Evolutionary conservation across 37 sponge, comb jelly and placozoan genomes (phyloP).

Genomic region (Agelas oroides): DNA sequence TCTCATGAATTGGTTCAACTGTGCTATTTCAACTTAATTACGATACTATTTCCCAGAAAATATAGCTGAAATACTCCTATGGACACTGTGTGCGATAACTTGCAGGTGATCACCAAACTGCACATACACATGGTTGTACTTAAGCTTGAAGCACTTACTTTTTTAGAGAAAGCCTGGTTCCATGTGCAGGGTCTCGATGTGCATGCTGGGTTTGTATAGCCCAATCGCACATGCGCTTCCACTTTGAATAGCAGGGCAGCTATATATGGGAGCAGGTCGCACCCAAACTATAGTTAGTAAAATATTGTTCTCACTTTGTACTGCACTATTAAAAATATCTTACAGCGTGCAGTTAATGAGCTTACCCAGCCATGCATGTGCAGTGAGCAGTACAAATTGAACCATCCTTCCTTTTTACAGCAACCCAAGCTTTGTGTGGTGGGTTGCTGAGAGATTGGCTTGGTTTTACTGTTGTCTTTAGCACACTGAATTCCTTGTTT

Average conservation of each 20-base stretch:
- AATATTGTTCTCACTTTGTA: too few relatives aligned
- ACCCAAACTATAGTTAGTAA: neutral
- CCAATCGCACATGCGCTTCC: neutral
- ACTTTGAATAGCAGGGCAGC: constrained; percentile 19
- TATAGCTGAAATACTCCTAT: too few relatives aligned
- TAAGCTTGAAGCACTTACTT: constrained; percentile 1
- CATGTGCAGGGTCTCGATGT: constrained; percentile 1
- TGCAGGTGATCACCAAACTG: too few relatives aligned
- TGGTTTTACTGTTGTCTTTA: neutral
- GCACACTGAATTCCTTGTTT: too few relatives aligned
- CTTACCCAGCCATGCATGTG: constrained; percentile 29
- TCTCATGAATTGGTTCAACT: too few relatives aligned
- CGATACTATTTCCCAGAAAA: too few relatives aligned
- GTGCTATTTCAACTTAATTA: too few relatives aligned
- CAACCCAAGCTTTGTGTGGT: constrained; percentile 14
- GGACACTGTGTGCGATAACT: too few relatives aligned
- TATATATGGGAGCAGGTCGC: constrained; percentile 7
- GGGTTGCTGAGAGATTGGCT: neutral
- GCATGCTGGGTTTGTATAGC: neutral
- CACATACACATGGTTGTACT: too few relatives aligned
- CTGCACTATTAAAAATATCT: too few relatives aligned
- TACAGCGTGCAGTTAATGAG: too few relatives aligned
- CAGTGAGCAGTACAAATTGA: constrained; percentile 14
- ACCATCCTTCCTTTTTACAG: neutral
- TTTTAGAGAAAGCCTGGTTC: constrained; percentile 8